Base-by-base conservation (phyloP, 1,140 invertebrate species). In the Ganaspis sp. region DNA sequence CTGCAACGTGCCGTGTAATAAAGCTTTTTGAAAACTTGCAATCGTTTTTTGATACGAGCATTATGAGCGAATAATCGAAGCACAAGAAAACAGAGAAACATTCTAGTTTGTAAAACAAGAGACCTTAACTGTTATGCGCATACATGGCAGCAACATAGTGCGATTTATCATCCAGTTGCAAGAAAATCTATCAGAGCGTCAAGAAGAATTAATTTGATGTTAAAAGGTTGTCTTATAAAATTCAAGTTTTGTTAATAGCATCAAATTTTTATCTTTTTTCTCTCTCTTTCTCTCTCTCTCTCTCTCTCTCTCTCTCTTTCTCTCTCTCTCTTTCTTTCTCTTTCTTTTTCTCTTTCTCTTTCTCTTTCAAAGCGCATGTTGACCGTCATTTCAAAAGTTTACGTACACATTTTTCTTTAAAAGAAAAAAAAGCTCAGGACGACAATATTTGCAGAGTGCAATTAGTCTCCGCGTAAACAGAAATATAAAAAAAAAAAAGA, bases 401-500 rank as follows among this genome's bases (percentile, higher is more conserved):
- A 34, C 9, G 38, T n/a, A 49, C n/a, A 49, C n/a, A 49, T 17
- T 49, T 49, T 49, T 49, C n/a, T n/a, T n/a, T n/a, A n/a, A n/a
- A n/a, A n/a, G n/a, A n/a, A n/a, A n/a, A n/a, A 49, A n/a, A 5
- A 17, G 45, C 45, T 17, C 29, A 64, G 58, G 15, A 64, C 58
- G 23, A 64, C 23, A 29, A 15, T 64, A 34, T 34, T 64, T n/a
- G 58, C 58, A 64, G 26, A 64, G 58, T 29, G 58, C 26, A 21
- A 64, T 64, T 64, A 64, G 40, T 64, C 54, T 83, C 17, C 85
- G 85, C 85, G 86, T 87, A 86, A 88, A 90, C 83, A 89, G 85
- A 89, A 90, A 87, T 86, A 89, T 86, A 89, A 87, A 81, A 53
- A 81, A 85, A 80, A 77, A 78, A 53, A 81, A 85, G 78, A 77